Evolutionary conservation across 2,888 invertebrate species (phyloP).

Genomic region (Melinaea marsaeus): DNA sequence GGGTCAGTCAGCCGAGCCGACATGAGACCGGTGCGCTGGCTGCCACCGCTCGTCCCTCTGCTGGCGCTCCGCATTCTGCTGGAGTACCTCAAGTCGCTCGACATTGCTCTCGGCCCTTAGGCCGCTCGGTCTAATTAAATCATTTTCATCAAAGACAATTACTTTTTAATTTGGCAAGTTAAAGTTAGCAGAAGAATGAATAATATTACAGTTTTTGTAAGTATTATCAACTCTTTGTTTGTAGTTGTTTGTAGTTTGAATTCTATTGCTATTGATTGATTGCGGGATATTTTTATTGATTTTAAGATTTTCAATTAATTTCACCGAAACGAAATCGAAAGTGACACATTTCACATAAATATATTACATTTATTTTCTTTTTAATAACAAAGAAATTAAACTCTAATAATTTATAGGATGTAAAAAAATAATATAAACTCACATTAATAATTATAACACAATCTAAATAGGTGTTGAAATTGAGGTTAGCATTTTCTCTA

Average conservation of each 20-base stretch:
- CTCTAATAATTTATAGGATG: too few relatives aligned
- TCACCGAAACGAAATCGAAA: background rate
- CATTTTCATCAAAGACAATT: slow-evolving; percentile 40
- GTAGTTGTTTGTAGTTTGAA: slow-evolving; percentile 16
- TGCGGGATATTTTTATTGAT: too few relatives aligned
- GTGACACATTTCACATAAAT: background rate
- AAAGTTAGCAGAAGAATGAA: slow-evolving; percentile 48
- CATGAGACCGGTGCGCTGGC: slow-evolving; percentile 46
- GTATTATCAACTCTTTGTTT: slow-evolving; percentile 39
- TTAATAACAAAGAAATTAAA: too few relatives aligned
- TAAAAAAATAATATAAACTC: too few relatives aligned
- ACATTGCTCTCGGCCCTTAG: slow-evolving; percentile 42
- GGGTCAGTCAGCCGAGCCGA: slow-evolving; percentile 31
- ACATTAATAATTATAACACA: too few relatives aligned
- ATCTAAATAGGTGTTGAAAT: too few relatives aligned
- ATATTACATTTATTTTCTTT: too few relatives aligned
- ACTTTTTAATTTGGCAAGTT: slow-evolving; percentile 35
- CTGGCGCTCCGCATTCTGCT: slow-evolving; percentile 63
- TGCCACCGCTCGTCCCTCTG: slow-evolving; percentile 57
- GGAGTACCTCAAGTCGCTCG: slow-evolving; percentile 66
- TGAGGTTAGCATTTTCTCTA: too few relatives aligned
- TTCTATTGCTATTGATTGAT: background rate
- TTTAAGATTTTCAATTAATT: too few relatives aligned
- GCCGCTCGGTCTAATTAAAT: slow-evolving; percentile 27
- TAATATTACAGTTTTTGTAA: slow-evolving; percentile 53